Conservation (phyloP, 2,797 vertebrate genomes). For the Acanthurus lineatus region DNA sequence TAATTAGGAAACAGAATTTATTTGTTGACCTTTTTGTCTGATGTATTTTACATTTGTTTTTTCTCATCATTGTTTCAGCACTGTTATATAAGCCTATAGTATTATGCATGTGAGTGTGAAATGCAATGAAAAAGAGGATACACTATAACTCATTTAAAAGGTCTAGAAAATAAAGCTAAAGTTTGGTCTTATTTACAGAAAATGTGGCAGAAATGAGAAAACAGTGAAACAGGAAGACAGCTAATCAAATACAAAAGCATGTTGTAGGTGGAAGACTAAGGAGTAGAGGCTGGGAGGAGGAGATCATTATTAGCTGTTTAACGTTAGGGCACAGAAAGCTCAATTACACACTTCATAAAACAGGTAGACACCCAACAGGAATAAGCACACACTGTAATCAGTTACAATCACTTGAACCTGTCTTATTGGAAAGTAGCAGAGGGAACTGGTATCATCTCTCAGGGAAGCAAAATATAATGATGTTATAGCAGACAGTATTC, state of each 20-base stretch:
- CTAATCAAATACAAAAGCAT: slow-evolving; percentile 16
- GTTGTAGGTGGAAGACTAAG: slow-evolving; percentile 22
- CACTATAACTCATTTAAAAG: slow-evolving; percentile 2
- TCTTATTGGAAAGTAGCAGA: slow-evolving; percentile 36
- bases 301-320: slow-evolving; percentile 51
- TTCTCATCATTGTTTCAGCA: background rate
- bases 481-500: background rate
- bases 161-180: slow-evolving; percentile 21
- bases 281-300: slow-evolving; percentile 27
- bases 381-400: slow-evolving; percentile 40
- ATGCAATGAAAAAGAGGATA: slow-evolving; percentile 12
- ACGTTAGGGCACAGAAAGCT: slow-evolving; percentile 46
- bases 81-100: background rate
- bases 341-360: slow-evolving; percentile 73
- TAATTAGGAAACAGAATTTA: background rate
- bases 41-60: background rate
- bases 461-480: slow-evolving; percentile 2
- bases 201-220: background rate
- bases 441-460: slow-evolving; percentile 11
- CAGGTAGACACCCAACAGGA: slow-evolving; percentile 59
- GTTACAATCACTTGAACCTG: slow-evolving; percentile 50
- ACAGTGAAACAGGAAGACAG: slow-evolving; percentile 3
- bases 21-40: background rate
- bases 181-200: slow-evolving; percentile 16
- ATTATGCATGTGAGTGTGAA: background rate